Conservation (phyloP, 2,113 vertebrate genomes). For the Rhynchomys soricoides region DNA sequence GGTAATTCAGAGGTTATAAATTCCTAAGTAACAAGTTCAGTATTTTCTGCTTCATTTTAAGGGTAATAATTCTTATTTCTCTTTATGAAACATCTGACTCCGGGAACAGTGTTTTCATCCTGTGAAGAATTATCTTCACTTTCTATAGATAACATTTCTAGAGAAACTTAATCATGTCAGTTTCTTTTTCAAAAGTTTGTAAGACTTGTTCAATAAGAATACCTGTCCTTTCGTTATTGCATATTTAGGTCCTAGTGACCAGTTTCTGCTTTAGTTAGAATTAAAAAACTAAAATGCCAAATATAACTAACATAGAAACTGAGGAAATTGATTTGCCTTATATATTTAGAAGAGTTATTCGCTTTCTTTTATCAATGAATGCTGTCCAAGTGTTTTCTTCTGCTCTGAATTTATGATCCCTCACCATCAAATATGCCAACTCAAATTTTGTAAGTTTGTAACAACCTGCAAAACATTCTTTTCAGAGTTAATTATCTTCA, state of each 20-base stretch:
- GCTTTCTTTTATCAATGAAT: not conserved
- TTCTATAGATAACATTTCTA: not conserved
- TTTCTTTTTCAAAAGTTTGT: not conserved
- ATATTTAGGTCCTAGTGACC: not conserved
- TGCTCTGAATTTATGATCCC: not conserved
- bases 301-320: not conserved
- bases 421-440: not conserved
- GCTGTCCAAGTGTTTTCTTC: not conserved
- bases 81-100: not conserved
- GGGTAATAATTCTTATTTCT: not conserved
- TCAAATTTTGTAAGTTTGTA: not conserved
- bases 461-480: not conserved
- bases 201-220: not conserved
- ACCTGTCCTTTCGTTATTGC: not conserved
- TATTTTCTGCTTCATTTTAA: not conserved
- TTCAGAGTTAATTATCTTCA: not conserved
- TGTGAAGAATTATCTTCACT: not conserved
- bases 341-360: not conserved
- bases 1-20: not conserved
- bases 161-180: not conserved
- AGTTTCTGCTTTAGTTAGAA: not conserved
- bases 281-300: not conserved
- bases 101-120: not conserved
- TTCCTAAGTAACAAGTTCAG: not conserved
- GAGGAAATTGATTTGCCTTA: fast-evolving